Percentiles rank a stretch among this genome's conserved stretches.
These are phyloP conservation scores for Scomber colias DNA, from an alignment of 2,113 vertebrate genomes.

Conservation along the genomic window DNA sequence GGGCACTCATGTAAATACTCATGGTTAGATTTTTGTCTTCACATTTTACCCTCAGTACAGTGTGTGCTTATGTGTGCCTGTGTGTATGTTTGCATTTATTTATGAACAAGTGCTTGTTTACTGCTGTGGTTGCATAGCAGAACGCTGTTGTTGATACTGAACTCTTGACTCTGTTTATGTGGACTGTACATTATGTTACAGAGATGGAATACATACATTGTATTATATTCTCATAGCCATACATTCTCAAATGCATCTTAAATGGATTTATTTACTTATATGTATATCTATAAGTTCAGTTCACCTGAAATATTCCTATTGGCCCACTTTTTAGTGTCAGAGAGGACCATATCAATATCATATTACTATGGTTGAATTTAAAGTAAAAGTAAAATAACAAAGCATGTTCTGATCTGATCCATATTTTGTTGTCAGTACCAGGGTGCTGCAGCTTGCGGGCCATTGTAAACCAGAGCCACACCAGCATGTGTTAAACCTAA, in stretches of 20 bases:
- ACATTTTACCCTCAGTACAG: conserved; percentile 4
- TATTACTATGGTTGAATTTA: conserved; percentile 19
- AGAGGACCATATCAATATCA: conserved; percentile 11
- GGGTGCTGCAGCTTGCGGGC: conserved; percentile 33
- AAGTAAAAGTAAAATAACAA: conserved; percentile 34
- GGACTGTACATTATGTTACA: background rate
- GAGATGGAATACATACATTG: background rate
- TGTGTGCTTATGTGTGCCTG: background rate
- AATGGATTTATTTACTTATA: conserved; percentile 21
- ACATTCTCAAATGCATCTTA: conserved; percentile 13
- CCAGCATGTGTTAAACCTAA: conserved; percentile 64
- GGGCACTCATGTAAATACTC: conserved; percentile 35
- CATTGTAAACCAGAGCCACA: conserved; percentile 57
- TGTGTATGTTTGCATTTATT: conserved; percentile 40
- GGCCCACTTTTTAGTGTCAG: conserved; percentile 1
- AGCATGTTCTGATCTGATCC: conserved; percentile 42
- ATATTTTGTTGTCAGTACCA: conserved; percentile 46
- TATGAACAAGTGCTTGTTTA: conserved; percentile 50
- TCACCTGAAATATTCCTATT: conserved; percentile 17
- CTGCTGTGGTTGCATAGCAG: background rate
- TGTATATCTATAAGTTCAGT: background rate
- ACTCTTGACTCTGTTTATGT: conserved; percentile 40
- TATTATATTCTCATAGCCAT: conserved; percentile 16
- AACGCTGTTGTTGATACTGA: conserved; percentile 26
- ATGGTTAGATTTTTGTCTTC: conserved; percentile 25